Evolutionary conservation across 2,888 invertebrate species (phyloP).

Genomic region (Geophilus truncorum): DNA sequence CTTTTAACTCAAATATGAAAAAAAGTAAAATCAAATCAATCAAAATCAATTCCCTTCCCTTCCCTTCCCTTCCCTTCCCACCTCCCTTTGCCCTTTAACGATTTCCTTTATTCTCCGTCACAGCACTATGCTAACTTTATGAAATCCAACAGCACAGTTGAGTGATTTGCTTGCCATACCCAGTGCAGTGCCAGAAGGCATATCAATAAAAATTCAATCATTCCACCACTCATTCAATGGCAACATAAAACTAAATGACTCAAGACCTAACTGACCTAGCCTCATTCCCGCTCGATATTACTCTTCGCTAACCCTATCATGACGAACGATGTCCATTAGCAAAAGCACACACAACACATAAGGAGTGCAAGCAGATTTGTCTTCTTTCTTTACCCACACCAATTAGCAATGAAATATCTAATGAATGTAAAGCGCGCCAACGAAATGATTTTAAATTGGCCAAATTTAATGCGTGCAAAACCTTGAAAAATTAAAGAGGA

Average conservation of each 20-base stretch:
- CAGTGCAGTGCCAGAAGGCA: not conserved
- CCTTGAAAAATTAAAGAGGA: constrained; percentile 27
- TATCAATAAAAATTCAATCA: constrained; percentile 27
- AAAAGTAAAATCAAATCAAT: not conserved
- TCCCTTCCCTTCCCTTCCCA: not conserved
- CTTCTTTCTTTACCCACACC: not conserved
- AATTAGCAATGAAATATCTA: constrained; percentile 23
- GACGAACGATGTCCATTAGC: not conserved
- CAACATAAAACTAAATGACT: constrained; percentile 25
- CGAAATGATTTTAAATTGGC: constrained; percentile 21
- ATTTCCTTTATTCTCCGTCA: not conserved
- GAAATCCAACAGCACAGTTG: not conserved
- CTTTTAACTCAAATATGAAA: not conserved
- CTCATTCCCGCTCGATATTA: not conserved
- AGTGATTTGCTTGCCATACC: not conserved
- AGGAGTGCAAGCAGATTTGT: not conserved
- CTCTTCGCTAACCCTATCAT: not conserved
- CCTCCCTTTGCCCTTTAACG: not conserved
- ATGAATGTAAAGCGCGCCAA: constrained; percentile 27
- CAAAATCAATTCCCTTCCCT: not conserved
- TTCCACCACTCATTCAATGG: constrained; percentile 20
- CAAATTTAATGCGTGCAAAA: constrained; percentile 18
- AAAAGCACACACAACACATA: not conserved
- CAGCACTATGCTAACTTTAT: not conserved
- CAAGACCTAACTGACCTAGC: not conserved